These are phyloP conservation scores for Drosophila tani DNA, from an alignment of 1,140 invertebrate genomes.

Conservation along the genomic window DNA sequence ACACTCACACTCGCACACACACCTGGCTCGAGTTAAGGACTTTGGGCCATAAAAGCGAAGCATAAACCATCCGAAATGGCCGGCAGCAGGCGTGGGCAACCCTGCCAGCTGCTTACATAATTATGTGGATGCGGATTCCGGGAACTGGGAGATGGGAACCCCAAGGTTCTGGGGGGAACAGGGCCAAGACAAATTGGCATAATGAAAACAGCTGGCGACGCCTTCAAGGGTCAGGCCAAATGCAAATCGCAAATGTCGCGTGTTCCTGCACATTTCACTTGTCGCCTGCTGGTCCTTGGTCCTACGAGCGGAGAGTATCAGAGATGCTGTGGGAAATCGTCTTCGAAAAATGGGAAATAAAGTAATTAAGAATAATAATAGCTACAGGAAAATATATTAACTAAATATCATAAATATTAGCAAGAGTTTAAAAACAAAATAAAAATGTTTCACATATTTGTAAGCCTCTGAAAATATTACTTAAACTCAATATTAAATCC, in stretches of 20 bases:
- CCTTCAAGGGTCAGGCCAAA: conserved; percentile 73
- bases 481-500: too few species aligned
- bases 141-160: neutral
- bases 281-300: conserved; percentile 45
- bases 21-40: conserved; percentile 21
- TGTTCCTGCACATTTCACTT: conserved; percentile 62
- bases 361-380: too few species aligned
- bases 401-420: too few species aligned
- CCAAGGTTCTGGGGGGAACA: neutral
- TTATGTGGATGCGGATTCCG: conserved; percentile 53
- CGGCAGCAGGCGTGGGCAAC: conserved; percentile 1
- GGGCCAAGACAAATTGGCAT: conserved; percentile 59
- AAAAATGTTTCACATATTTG: too few species aligned
- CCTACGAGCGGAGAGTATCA: neutral
- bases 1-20: neutral
- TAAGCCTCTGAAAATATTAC: too few species aligned
- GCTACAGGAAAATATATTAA: too few species aligned
- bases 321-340: neutral
- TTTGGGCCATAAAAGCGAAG: conserved; percentile 56
- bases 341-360: too few species aligned
- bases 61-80: conserved; percentile 41
- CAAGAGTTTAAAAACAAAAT: too few species aligned
- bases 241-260: conserved; percentile 67
- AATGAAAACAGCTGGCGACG: conserved; percentile 59
- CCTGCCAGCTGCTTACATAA: conserved; percentile 66